A percentile compares a stretch with the other conserved stretches of the same genome.
phyloP scores from a whole-genome alignment of 2,888 invertebrate species.

The Epinotia nisella region DNA sequence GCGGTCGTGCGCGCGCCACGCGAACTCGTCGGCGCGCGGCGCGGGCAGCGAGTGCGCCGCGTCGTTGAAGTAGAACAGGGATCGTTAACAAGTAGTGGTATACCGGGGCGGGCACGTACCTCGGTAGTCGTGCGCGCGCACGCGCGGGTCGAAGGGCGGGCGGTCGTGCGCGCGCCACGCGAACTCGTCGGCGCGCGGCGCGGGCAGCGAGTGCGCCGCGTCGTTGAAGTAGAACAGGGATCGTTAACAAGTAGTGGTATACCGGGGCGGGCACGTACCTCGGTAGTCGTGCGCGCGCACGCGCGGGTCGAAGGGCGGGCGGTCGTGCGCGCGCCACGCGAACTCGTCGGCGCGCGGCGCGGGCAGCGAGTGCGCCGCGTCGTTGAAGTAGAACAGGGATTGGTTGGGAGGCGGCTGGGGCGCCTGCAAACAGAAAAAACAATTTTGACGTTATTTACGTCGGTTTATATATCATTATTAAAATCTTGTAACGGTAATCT shows the following conservation, averaged over 20 bases:
- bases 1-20: slow-evolving; percentile 38
- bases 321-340: slow-evolving; percentile 45
- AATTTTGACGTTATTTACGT: no score
- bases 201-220: slow-evolving; percentile 38
- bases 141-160: no score
- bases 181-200: slow-evolving; percentile 46
- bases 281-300: slow-evolving; percentile 24
- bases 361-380: slow-evolving; percentile 38
- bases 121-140: no score
- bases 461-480: no score
- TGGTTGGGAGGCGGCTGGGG: slow-evolving; percentile 60
- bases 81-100: no score
- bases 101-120: no score
- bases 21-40: slow-evolving; percentile 49
- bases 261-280: no score
- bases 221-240: slow-evolving; percentile 76
- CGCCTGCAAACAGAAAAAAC: neutral
- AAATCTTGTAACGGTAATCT: no score
- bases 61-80: no score
- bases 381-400: slow-evolving; percentile 80
- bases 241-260: no score
- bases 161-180: no score
- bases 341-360: slow-evolving; percentile 47
- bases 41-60: no score
- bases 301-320: slow-evolving; percentile 47